Evolutionary conservation across 1,140 invertebrate species (phyloP).

Genomic region (Microplitis demolitor): DNA sequence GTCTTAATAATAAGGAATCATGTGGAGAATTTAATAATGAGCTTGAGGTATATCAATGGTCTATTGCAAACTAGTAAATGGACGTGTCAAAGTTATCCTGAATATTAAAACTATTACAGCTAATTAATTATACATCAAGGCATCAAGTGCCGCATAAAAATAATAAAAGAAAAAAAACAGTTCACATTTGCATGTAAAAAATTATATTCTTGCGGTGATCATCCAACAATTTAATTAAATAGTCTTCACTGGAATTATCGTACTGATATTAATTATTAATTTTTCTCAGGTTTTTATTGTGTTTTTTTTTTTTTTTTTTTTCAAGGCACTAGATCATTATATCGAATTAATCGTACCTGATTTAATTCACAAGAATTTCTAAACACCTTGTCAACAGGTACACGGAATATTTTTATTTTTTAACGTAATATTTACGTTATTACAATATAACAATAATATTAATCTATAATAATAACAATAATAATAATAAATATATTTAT

Average conservation of each 20-base stretch:
- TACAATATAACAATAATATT: too few species aligned
- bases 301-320: conserved; percentile 9
- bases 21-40: conserved; percentile 13
- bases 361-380: not conserved
- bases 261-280: not conserved
- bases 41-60: conserved; percentile 52
- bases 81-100: not conserved
- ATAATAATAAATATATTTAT: too few species aligned
- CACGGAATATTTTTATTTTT: too few species aligned
- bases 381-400: too few species aligned
- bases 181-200: not conserved
- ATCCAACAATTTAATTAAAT: not conserved
- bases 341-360: not conserved
- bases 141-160: not conserved
- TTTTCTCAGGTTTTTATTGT: too few species aligned
- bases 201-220: not conserved
- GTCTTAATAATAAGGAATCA: conserved; percentile 37
- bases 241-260: not conserved
- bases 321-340: not conserved
- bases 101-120: not conserved
- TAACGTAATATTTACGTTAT: too few species aligned
- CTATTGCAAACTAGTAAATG: conserved; percentile 34
- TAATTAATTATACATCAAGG: not conserved
- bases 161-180: not conserved
- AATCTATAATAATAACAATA: too few species aligned